A percentile compares a stretch with the other conserved stretches of the same genome.
These are phyloP conservation scores for Chaetura pelagica DNA, from an alignment of 2,113 vertebrate species.

Conservation along the genomic window DNA sequence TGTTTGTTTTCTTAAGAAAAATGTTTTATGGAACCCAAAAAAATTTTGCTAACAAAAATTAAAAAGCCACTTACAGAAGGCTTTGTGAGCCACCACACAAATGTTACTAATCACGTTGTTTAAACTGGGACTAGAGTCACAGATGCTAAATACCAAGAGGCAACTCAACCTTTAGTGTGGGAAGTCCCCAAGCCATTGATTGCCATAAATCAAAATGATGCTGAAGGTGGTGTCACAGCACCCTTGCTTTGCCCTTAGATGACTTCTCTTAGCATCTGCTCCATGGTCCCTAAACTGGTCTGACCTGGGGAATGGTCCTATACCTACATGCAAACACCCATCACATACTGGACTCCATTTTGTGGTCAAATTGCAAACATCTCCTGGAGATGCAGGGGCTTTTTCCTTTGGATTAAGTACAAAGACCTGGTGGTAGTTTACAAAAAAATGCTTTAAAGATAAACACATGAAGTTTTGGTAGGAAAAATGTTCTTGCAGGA, in stretches of 20 bases:
- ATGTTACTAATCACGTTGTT: conserved; percentile 5
- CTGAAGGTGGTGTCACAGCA: neutral
- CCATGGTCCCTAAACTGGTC: neutral
- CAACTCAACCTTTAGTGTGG: neutral
- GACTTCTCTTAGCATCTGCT: neutral
- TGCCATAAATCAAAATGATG: neutral
- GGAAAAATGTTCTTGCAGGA: conserved; percentile 8
- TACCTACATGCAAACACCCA: accelerated
- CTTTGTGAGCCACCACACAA: conserved; percentile 26
- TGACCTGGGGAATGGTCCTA: neutral
- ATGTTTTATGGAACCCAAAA: conserved; percentile 59
- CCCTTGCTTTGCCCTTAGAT: neutral
- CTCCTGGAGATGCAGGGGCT: neutral
- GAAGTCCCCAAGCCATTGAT: neutral
- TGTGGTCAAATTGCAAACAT: neutral
- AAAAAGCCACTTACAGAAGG: conserved; percentile 52
- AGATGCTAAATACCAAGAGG: neutral
- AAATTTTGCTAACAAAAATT: conserved; percentile 55
- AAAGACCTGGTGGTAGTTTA: conserved; percentile 21
- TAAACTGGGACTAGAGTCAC: conserved; percentile 8
- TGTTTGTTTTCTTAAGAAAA: conserved; percentile 52
- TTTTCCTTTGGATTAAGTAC: conserved; percentile 15
- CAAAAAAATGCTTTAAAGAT: conserved; percentile 46
- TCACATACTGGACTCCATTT: neutral
- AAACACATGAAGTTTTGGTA: neutral